Evolutionary conservation across 1,140 invertebrate genomes (phyloP), one percentile per base, ranked within the genome.

Genomic region (Drosophila leontia): DNA sequence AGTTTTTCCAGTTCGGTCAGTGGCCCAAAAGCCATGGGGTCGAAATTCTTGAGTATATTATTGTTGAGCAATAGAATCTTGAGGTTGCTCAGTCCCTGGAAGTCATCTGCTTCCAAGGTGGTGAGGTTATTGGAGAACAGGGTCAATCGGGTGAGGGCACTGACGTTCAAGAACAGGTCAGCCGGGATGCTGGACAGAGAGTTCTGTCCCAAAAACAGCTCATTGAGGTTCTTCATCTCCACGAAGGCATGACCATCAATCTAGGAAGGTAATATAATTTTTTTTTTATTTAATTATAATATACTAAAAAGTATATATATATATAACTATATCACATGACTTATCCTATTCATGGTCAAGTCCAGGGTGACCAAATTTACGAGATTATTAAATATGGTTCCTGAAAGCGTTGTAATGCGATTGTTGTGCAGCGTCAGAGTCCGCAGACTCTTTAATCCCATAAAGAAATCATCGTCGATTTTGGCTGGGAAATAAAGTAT

Each of bases 11-110:
- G 82, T 67, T 93, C 93, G 8, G 75, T 80, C 4, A 94, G 84
- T 6, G 93, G 91, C n/a, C 92, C 91, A 50, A 96, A 95, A 12
- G 94, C 84, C 2, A 93, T 91, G 0, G 93, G 83, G 47, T 94
- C 93, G 6, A 96, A 80, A 12, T 91, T 70, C 45, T 92, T 93
- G 0, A 96, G 69, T 11, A 94, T 90, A 71, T 96, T 96, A 51
- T 95, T 95, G 79, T 95, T 95, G 1, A 96, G 91, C 70, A 95
- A 93, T 0, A 96, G 92, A 12, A 94, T 94, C 0, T 94, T 94
- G 2, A 96, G 82, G 77, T 94, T 95, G 3, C 78, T 80, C 0
- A 95, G 77, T 1, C 95, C 95, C 3, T 84, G 68, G 45, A 96
- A 95, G 45, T 94, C 94, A 8, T 93, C 93, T 0, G 91, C 79